Base-by-base conservation (phyloP, 2,888 invertebrate species). In the Chaitophorus viminalis region DNA sequence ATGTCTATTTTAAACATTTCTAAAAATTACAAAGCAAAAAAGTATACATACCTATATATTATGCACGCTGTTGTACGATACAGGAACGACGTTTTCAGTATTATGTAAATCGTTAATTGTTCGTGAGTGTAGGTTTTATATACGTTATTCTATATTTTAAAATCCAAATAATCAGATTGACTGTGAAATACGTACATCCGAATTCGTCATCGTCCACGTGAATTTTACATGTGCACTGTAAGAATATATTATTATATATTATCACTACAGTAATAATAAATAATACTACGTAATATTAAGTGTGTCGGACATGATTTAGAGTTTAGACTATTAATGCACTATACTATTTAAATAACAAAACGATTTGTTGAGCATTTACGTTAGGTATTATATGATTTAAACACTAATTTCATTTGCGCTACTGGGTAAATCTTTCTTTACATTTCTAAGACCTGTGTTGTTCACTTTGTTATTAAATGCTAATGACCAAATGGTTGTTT, bases 401-500 rank as follows among this genome's bases (percentile, higher is more conserved):
- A 70, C 81, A 25, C 46, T 70, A 46, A 70, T 81, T 81, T 70
- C 68, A 46, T 46, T 46, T 8, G 17, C 72, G 81, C 46, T 70
- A 46, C 46, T 70, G 70, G 68, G 46, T 65, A 81, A 39, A 81
- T 46, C 68, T 68, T 29, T 68, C 79, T 39, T n/a, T 18, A 33
- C 36, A n/a, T 79, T 60, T 39, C 79, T 21, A 14, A 60, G 54
- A 54, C 79, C 78, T 33, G 29, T 36, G 79, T 79, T 36, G 79
- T 79, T 39, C 78, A 17, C 60, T 78, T 60, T 17, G 78, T 65
- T 68, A 36, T 79, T 79, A 52, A 65, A 79, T 79, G 79, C 39
- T 79, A 79, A 81, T 70, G 81, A 81, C 79, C 79, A 9, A 81
- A 81, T n/a, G 79, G 79, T 39, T 29, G 65, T 79, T 68, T 39